Evolutionary conservation across 1,140 invertebrate species (phyloP).

Genomic region (Drosophila yakuba): DNA sequence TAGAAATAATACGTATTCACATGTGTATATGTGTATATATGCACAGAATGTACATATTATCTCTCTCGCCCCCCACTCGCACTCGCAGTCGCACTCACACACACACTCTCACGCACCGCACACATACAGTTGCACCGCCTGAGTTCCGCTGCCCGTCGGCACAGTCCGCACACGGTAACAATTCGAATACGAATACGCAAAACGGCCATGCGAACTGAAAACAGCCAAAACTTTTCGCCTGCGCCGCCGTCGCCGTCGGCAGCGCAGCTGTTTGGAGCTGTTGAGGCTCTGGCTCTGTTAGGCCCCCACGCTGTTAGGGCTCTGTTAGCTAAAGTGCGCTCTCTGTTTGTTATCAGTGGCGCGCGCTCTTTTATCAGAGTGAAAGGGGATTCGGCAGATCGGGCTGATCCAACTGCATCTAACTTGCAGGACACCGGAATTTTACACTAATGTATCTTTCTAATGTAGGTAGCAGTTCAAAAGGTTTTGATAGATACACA

Average conservation of each 20-base stretch:
- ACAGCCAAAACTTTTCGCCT: conserved; percentile 48
- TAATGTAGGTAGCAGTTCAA: no score
- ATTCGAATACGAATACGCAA: conserved; percentile 49
- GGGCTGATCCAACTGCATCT: no score
- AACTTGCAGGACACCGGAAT: no score
- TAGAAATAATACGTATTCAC: conserved; percentile 49
- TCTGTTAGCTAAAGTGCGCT: conserved; percentile 1
- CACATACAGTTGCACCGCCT: conserved; percentile 7
- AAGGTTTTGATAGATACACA: no score
- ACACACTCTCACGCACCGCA: conserved; percentile 24
- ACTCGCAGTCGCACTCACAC: conserved; percentile 14
- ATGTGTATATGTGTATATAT: conserved; percentile 35
- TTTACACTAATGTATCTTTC: no score
- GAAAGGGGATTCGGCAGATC: not conserved
- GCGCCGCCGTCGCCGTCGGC: conserved; percentile 14
- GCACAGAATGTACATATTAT: conserved; percentile 39
- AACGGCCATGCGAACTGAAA: conserved; percentile 54
- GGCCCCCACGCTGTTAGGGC: conserved; percentile 14
- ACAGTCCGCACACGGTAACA: conserved; percentile 41
- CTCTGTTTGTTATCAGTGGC: conserved; percentile 2
- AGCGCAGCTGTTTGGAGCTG: conserved; percentile 44
- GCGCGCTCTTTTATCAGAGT: not conserved
- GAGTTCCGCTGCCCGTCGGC: conserved; percentile 26
- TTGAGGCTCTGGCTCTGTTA: conserved; percentile 45
- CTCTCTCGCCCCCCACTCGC: conserved; percentile 10